Evolutionary conservation across 2,888 invertebrate species (phyloP).

Genomic region (Sinhomidia bicolor): DNA sequence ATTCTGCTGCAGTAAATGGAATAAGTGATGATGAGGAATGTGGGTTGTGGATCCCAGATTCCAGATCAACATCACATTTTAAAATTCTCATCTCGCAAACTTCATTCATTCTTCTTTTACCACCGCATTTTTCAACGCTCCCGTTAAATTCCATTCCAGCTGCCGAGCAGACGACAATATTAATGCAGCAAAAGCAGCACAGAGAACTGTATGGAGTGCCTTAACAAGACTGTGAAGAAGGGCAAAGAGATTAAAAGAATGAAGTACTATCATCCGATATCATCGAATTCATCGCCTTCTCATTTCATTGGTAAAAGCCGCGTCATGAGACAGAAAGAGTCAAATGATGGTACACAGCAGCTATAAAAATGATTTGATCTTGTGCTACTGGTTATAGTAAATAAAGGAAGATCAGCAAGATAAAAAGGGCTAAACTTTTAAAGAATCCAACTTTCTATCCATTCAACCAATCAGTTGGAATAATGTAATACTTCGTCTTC

Average conservation of each 20-base stretch:
- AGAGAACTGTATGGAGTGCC: background rate
- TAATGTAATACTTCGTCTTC: background rate
- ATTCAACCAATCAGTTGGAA: background rate
- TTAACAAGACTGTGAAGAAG: background rate
- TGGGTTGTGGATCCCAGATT: background rate
- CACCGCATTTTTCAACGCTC: background rate
- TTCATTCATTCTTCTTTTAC: conserved; percentile 7
- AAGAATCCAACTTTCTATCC: background rate
- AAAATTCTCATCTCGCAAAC: conserved; percentile 37
- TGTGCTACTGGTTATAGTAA: background rate
- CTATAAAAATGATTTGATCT: background rate
- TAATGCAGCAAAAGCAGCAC: too few species aligned
- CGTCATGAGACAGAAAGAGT: background rate
- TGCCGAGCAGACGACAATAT: background rate
- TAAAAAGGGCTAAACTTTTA: background rate
- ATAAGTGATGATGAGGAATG: conserved; percentile 17
- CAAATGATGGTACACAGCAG: background rate
- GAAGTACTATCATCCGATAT: background rate
- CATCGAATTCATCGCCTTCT: conserved; percentile 1
- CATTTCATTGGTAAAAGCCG: conserved; percentile 20
- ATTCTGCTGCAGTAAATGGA: background rate
- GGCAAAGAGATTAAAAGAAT: conserved; percentile 11
- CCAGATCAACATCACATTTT: background rate
- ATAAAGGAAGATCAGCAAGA: background rate
- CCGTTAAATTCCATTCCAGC: conserved; percentile 26